These are phyloP conservation scores for Helicoverpa assulta DNA, from an alignment of 2,888 invertebrate genomes.

Conservation along the genomic window DNA sequence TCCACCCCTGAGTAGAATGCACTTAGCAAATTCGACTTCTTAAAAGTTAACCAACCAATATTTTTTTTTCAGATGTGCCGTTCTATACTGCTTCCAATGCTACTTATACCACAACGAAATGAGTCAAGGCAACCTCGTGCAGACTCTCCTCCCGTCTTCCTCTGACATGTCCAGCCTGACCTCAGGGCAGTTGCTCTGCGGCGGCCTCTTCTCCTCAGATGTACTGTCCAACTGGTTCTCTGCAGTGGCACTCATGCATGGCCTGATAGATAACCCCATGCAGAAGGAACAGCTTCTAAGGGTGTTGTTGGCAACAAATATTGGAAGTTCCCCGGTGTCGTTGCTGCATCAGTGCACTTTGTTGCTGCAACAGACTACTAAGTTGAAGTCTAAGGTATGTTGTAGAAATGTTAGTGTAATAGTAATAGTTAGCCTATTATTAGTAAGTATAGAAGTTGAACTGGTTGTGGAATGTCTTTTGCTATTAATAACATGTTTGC, in stretches of 20 bases:
- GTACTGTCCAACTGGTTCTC: slow-evolving; percentile 98
- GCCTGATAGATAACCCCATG: slow-evolving; percentile 95
- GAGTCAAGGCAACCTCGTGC: slow-evolving; percentile 96
- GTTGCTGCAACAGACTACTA: slow-evolving; percentile 95
- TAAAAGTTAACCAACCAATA: background rate
- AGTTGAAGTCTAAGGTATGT: slow-evolving; percentile 93
- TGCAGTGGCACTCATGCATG: slow-evolving; percentile 96
- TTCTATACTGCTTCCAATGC: slow-evolving; percentile 99
- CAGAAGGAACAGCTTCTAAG: slow-evolving; percentile 97
- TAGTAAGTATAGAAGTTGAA: background rate
- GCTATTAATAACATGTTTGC: background rate
- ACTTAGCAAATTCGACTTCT: no score
- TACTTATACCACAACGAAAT: slow-evolving; percentile 98
- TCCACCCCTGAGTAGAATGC: no score
- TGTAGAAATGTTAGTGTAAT: background rate
- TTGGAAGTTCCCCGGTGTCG: slow-evolving; percentile 96
- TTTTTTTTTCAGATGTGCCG: slow-evolving; percentile 93
- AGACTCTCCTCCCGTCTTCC: slow-evolving; percentile 97
- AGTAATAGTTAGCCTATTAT: background rate
- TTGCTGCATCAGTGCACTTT: slow-evolving; percentile 96
- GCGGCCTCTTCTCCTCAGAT: slow-evolving; percentile 97
- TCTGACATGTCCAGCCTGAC: slow-evolving; percentile 93
- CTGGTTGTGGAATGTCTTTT: no score
- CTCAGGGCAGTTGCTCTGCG: slow-evolving; percentile 97
- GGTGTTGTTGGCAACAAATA: slow-evolving; percentile 96